These are phyloP conservation scores for Chymomyza amoena DNA, from an alignment of 2,888 invertebrate genomes.

Conservation along the genomic window DNA sequence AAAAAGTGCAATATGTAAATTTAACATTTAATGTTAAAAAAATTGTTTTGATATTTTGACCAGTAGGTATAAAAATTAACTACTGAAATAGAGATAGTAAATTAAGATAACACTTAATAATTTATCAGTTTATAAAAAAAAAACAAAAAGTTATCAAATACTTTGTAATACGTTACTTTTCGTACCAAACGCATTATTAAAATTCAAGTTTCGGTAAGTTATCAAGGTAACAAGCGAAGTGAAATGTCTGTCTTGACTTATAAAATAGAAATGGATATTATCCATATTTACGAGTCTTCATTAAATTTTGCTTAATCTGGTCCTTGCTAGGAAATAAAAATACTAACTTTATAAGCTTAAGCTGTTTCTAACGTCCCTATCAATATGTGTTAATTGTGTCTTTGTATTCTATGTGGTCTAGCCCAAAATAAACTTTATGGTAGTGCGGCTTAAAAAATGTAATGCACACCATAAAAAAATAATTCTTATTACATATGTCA, in stretches of 20 bases:
- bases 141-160: neutral
- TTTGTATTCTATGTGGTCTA: neutral
- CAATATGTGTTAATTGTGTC: neutral
- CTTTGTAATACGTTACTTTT: neutral
- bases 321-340: neutral
- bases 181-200: neutral
- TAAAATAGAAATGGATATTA: neutral
- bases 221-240: neutral
- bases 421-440: too few relatives aligned
- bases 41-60: neutral
- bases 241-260: neutral
- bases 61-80: neutral
- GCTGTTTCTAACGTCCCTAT: neutral
- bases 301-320: neutral
- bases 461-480: too few relatives aligned
- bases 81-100: neutral
- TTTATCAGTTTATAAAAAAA: neutral
- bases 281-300: neutral
- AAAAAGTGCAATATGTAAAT: neutral
- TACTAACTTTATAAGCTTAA: neutral
- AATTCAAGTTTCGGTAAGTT: neutral
- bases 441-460: too few relatives aligned
- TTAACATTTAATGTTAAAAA: neutral
- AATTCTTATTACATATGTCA: conserved; percentile 49
- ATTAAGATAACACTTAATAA: neutral